phyloP scores from a whole-genome alignment of 2,888 invertebrate genomes.

The Xestia sexstrigata region DNA sequence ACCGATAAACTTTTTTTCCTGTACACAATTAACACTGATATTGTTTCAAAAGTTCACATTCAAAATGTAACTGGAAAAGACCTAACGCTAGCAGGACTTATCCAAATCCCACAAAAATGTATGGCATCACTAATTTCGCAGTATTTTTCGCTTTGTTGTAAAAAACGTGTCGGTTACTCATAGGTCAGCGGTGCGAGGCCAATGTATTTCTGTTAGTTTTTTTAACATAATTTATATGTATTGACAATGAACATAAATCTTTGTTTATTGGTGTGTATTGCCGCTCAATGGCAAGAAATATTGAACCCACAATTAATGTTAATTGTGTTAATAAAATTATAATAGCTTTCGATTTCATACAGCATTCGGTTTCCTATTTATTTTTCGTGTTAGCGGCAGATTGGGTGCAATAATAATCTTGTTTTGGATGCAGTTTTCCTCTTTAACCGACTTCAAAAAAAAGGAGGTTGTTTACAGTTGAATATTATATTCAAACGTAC shows the following conservation, averaged over 20 bases:
- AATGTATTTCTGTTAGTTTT: constrained; percentile 73
- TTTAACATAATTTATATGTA: constrained; percentile 71
- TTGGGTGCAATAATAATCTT: not conserved
- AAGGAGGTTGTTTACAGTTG: too few species aligned
- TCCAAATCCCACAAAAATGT: constrained; percentile 34
- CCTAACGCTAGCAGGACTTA: constrained; percentile 19
- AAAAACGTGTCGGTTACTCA: constrained; percentile 83
- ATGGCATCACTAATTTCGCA: constrained; percentile 66
- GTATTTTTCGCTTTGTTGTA: constrained; percentile 72
- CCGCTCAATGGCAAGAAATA: constrained; percentile 57
- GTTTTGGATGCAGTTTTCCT: not conserved
- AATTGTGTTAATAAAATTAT: constrained; percentile 61
- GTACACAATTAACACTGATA: not conserved
- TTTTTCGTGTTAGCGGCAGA: constrained; percentile 12
- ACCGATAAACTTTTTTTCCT: not conserved
- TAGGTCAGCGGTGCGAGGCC: constrained; percentile 86
- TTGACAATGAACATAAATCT: constrained; percentile 70
- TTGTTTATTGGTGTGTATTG: constrained; percentile 63
- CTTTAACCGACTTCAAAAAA: too few species aligned
- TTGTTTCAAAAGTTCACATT: not conserved
- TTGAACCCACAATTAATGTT: constrained; percentile 57
- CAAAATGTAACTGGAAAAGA: not conserved
- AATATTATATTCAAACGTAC: not conserved
- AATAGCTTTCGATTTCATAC: constrained; percentile 27
- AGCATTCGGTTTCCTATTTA: constrained; percentile 39